Evolutionary conservation across 1,140 invertebrate genomes (phyloP), one percentile per base, ranked within the genome.

Genomic region (Caenorhabditis tropicalis): DNA sequence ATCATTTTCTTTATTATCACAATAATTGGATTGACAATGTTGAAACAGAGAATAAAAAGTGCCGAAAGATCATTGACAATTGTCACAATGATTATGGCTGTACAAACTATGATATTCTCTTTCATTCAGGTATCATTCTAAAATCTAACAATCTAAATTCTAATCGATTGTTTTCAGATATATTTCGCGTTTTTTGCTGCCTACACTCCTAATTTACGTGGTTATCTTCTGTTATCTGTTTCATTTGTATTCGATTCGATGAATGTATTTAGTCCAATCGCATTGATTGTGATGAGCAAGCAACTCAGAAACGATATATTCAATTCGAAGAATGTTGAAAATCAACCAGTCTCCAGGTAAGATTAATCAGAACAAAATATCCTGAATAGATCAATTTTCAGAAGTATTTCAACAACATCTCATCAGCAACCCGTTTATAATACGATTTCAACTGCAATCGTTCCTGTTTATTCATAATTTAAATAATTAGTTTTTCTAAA

Each of bases 281-380:
- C 29, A 33, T 36, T 65, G 16, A 65, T 65, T 33, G 29, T 65
- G 0, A 65, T 65, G 58, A 65, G 58, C 19, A 5, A 16, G n/a
- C 58, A 65, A 65, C 58, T 65, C 36, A 29, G 58, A 65, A 65
- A 65, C 16, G 58, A 65, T 65, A 24, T 65, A 16, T 65, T 65
- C 58, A 1, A 65, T 65, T 33, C 36, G 58, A 65, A 19, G 16
- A n/a, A 24, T 65, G 31, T 16, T 16, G 58, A 65, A 16, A 65
- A 29, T 33, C 58, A 65, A 36, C 29, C 31, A 65, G 21, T 27
- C 3, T 56, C 53, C 7, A 56, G 53, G 53, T 56, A n/a, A 2
- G 3, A 15, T 51, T n/a, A 51, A 21, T 21, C 2, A n/a, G 19
- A 16, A 51, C 21, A 56, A 56, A 27, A 9, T 27, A 43, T 27